phyloP scores from a whole-genome alignment of 2,113 vertebrate species.

The Psammodynastes pulverulentus region DNA sequence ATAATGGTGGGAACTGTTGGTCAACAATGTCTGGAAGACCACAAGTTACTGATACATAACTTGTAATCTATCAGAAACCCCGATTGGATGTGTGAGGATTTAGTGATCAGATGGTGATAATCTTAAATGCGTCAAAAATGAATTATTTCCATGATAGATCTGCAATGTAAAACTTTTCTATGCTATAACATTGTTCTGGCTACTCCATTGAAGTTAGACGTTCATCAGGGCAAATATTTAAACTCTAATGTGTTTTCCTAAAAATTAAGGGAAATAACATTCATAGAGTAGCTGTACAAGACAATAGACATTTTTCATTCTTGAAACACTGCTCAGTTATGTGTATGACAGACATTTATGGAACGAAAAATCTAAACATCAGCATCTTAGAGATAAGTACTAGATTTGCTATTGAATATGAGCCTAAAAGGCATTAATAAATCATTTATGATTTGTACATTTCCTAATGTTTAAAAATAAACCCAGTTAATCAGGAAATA shows the following conservation, averaged over 20 bases:
- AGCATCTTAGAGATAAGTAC: conserved; percentile 1
- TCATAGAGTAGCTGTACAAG: not conserved
- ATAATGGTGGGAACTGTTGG: not conserved
- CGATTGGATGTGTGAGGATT: not conserved
- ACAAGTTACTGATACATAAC: not conserved
- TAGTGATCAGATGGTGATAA: not conserved
- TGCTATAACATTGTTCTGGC: not conserved
- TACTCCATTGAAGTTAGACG: not conserved
- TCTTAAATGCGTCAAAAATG: not conserved
- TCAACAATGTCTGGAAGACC: not conserved
- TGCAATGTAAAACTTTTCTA: not conserved
- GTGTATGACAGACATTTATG: conserved; percentile 32
- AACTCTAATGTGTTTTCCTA: not conserved
- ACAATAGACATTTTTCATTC: not conserved
- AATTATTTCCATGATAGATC: not conserved
- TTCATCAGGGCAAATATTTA: not conserved
- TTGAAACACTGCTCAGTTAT: conserved; percentile 17
- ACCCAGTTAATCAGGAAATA: conserved; percentile 17
- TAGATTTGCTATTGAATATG: conserved; percentile 10
- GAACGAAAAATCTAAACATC: conserved; percentile 15
- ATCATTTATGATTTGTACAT: conserved; percentile 22
- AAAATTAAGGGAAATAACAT: conserved; percentile 3
- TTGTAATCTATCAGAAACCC: not conserved
- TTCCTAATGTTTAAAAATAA: conserved; percentile 31
- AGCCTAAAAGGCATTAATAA: conserved; percentile 27